Conservation (phyloP, 2,888 invertebrate genomes). For the Acleris holmiana region DNA sequence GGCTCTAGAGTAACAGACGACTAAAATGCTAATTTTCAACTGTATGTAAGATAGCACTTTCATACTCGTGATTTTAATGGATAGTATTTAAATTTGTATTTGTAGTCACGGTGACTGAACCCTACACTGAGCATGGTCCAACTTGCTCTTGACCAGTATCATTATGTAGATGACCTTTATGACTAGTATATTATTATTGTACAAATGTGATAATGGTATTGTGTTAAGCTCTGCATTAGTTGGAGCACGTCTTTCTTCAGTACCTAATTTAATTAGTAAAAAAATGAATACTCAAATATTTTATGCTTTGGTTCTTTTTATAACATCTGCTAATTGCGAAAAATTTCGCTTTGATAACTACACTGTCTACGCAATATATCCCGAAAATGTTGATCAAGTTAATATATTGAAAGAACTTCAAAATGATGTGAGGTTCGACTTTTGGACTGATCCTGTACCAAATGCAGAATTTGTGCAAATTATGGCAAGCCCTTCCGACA, state of each 20-base stretch:
- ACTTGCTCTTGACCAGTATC: no score
- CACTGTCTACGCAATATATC: constrained; percentile 82
- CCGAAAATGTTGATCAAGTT: constrained; percentile 76
- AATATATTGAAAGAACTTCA: constrained; percentile 76
- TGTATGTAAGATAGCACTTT: no score
- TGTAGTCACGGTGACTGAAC: no score
- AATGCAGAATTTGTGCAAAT: constrained; percentile 65
- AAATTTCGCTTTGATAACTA: constrained; percentile 68
- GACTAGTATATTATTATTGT: no score
- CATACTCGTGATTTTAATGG: no score
- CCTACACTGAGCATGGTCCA: no score
- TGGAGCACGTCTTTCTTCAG: constrained; percentile 2
- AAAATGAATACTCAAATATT: constrained; percentile 11
- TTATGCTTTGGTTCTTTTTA: neutral
- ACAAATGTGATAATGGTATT: neutral
- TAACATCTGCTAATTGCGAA: constrained; percentile 44
- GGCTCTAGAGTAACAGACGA: no score
- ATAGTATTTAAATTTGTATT: no score
- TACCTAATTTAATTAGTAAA: neutral
- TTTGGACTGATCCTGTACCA: constrained; percentile 67
- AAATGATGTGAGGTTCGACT: constrained; percentile 70
- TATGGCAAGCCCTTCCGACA: constrained; percentile 70
- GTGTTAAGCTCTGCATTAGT: neutral
- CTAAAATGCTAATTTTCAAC: no score
- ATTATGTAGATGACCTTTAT: no score